phyloP scores from a whole-genome alignment of 1,140 invertebrate species.

The Archivesica marissinica region DNA sequence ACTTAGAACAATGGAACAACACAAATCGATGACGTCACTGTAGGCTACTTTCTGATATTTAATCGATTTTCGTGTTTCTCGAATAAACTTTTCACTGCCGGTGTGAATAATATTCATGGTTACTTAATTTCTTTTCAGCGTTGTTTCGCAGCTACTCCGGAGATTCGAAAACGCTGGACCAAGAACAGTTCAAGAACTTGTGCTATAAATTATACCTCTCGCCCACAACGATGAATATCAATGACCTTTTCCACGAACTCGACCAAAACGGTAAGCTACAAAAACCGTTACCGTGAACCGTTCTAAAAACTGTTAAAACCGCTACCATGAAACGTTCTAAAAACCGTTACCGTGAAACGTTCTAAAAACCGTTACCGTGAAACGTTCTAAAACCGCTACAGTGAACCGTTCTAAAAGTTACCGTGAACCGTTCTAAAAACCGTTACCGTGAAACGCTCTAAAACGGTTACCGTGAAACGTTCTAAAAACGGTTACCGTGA shows the following conservation, averaged over 20 bases:
- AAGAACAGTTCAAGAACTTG: background rate
- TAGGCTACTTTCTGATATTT: no score
- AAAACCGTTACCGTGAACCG: background rate
- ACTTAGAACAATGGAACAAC: no score
- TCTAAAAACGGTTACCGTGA: no score
- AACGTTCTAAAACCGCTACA: background rate
- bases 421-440: no score
- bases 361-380: background rate
- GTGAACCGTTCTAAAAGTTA: background rate
- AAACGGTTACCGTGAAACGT: no score
- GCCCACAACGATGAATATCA: background rate
- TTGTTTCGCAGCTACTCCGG: constrained; percentile 3
- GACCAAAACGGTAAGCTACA: constrained; percentile 29
- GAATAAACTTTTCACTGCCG: no score
- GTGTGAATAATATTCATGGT: no score
- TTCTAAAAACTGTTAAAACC: background rate
- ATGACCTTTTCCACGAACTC: background rate
- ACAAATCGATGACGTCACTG: no score
- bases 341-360: background rate
- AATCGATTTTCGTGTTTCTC: no score
- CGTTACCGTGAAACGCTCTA: constrained; percentile 18
- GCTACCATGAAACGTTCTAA: constrained; percentile 16
- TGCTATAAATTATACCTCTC: constrained; percentile 27
- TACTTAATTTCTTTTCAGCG: background rate
- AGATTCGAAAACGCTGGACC: background rate